Conservation (phyloP, 1,140 invertebrate species). For the Dendrolimus punctatus region DNA sequence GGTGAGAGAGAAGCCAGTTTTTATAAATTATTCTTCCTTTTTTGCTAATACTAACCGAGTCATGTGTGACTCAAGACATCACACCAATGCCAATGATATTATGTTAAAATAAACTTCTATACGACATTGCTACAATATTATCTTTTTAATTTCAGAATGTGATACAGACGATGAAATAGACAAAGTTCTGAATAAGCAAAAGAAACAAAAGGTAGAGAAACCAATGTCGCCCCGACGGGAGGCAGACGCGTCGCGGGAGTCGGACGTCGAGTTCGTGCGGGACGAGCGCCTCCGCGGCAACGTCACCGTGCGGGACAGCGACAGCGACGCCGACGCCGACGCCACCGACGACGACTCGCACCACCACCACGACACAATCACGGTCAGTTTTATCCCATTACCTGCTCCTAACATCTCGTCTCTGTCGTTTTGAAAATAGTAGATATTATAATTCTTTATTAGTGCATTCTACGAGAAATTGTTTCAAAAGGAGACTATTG, state of each 20-base stretch:
- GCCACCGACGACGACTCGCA: conserved; percentile 3
- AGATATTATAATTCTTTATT: too few relatives aligned
- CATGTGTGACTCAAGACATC: too few relatives aligned
- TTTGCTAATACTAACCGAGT: too few relatives aligned
- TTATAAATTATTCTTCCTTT: too few relatives aligned
- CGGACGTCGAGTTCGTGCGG: conserved; percentile 26
- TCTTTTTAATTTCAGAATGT: conserved; percentile 12
- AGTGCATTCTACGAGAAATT: too few relatives aligned
- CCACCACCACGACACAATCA: neutral
- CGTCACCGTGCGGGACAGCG: conserved; percentile 15
- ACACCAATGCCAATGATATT: too few relatives aligned
- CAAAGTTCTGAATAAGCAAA: conserved; percentile 42
- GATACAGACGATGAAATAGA: conserved; percentile 75
- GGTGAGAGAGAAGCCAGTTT: too few relatives aligned
- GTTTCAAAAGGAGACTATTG: too few relatives aligned
- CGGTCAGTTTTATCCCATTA: neutral
- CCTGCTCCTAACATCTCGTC: too few relatives aligned
- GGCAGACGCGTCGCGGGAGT: neutral
- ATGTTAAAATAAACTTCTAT: too few relatives aligned
- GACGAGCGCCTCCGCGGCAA: conserved; percentile 23
- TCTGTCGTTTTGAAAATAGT: too few relatives aligned
- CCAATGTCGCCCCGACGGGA: neutral
- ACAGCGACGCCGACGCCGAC: conserved; percentile 8
- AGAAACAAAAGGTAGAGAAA: conserved; percentile 10
- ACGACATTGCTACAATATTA: too few relatives aligned